Evolutionary conservation across 2,888 invertebrate genomes (phyloP), one percentile per base, ranked within the genome.

Genomic region (Apomyelois bistriatella): DNA sequence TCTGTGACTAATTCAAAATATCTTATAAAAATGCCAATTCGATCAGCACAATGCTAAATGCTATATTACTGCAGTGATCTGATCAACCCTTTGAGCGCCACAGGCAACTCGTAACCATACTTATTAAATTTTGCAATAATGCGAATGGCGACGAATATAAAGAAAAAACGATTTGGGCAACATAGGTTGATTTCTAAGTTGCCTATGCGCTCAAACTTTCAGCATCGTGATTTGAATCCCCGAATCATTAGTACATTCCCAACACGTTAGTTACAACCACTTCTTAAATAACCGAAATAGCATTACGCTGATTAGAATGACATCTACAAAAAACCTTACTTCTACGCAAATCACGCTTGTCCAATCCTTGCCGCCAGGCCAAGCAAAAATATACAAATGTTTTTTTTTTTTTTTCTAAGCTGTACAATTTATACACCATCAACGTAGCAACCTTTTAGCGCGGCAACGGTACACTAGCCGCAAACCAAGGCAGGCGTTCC

Each of bases 371-470:
- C 75, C 71, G 72, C 77, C 72, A 76, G 71, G 72, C 74, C 78
- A 82, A 87, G 84, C 88, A 81, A 85, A 85, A 87, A 87, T 86
- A 88, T 86, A 88, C 87, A 88, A 80, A 84, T 79, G 83, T 82
- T 72, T 69, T 62, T 66, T 66, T 69, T 62, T 66, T 66, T 69
- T 62, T 66, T 66, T 69, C 79, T 81, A 82, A 79, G 80, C 86
- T 88, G 88, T 87, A 87, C 86, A 88, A 81, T 85, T 87, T 86
- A 72, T 84, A 87, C 87, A 86, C 72, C 72, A 74, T 62, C 72
- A 65, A 73, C 64, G 65, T 69, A 69, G 67, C 74, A 68, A 69
- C 72, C 72, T 66, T 64, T 58, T 55, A 15, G 12, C 58, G 53
- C 57, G 59, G 59, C 38, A 28, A 22, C 30, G 28, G 43, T 12